These are phyloP conservation scores for Gisinianus flammeolus DNA, from an alignment of 2,888 invertebrate genomes.

Conservation along the genomic window DNA sequence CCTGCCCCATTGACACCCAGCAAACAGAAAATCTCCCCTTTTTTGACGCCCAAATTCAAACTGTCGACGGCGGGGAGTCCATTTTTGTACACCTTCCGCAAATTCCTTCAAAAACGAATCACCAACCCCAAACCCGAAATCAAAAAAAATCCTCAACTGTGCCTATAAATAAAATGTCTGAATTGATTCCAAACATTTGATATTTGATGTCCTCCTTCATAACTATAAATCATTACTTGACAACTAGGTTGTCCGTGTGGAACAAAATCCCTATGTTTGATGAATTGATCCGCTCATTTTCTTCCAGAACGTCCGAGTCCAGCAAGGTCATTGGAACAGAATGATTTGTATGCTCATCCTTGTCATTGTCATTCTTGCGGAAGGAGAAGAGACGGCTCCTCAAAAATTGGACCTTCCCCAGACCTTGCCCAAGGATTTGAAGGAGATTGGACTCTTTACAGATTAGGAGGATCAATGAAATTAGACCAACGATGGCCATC, in stretches of 20 bases:
- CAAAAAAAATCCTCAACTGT: not conserved
- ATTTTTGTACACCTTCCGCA: too few species aligned
- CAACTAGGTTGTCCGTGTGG: conserved; percentile 1
- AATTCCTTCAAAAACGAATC: conserved; percentile 72
- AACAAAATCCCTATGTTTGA: not conserved
- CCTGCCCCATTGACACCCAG: not conserved
- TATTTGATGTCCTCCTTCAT: too few species aligned
- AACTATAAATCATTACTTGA: too few species aligned
- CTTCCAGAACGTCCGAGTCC: conserved; percentile 7
- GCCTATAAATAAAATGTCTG: too few species aligned
- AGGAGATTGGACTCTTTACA: not conserved
- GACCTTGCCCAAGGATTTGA: not conserved
- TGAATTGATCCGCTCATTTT: not conserved
- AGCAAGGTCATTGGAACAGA: not conserved
- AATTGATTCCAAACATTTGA: too few species aligned
- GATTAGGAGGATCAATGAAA: not conserved
- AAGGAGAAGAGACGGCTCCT: not conserved
- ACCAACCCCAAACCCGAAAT: not conserved
- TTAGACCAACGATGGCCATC: conserved; percentile 37
- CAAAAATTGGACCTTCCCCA: not conserved
- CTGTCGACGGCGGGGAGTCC: conserved; percentile 73
- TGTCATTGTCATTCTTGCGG: not conserved
- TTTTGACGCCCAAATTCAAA: too few species aligned
- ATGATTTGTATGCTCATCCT: too few species aligned
- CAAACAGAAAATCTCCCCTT: not conserved